phyloP scores from a whole-genome alignment of 2,797 vertebrate genomes.

The Syndactyla subalaris region DNA sequence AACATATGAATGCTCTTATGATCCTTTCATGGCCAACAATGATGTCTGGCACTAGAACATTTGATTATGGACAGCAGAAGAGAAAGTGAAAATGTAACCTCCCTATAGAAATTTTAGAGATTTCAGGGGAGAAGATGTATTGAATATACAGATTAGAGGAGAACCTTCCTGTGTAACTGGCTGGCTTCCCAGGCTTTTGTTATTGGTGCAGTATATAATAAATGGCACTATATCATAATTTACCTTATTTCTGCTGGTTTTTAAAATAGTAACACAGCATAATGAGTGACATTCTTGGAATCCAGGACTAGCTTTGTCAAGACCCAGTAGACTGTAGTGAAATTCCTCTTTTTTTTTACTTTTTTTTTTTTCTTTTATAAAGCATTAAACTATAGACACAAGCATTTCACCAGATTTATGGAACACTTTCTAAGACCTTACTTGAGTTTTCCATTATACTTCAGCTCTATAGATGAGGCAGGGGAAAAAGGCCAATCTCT shows the following conservation, averaged over 20 bases:
- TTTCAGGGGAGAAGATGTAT: neutral
- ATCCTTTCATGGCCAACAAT: neutral
- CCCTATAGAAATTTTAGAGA: neutral
- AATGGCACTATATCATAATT: neutral
- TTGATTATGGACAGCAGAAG: neutral
- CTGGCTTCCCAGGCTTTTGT: neutral
- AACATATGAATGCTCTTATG: neutral
- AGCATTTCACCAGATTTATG: neutral
- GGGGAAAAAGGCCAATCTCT: accelerated
- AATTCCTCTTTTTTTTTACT: neutral
- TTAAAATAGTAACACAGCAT: neutral
- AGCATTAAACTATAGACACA: neutral
- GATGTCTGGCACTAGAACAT: neutral
- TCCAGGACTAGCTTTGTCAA: neutral
- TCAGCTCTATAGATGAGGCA: neutral
- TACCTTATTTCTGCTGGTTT: neutral
- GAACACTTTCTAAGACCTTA: neutral
- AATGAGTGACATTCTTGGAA: neutral
- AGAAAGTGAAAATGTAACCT: conserved; percentile 34
- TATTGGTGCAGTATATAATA: neutral
- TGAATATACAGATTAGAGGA: neutral
- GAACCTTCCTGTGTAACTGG: neutral
- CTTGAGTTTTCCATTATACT: neutral
- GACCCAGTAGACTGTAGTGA: neutral
- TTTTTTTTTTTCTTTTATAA: neutral